Conservation (phyloP, 2,888 invertebrate genomes). For the Nysson spinosus region DNA sequence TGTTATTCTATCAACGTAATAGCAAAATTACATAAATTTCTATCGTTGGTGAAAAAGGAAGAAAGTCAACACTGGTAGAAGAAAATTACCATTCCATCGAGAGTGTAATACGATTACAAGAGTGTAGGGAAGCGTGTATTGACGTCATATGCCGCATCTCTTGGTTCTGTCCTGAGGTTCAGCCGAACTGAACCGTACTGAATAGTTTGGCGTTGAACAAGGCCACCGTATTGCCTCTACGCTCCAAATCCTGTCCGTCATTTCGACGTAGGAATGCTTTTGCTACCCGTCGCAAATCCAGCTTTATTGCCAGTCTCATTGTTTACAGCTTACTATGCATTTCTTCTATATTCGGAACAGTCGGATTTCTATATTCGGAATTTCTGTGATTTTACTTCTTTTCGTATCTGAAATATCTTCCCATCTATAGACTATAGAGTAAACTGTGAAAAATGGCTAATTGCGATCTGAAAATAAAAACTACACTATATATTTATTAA, state of each 20-base stretch:
- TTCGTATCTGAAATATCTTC: no score
- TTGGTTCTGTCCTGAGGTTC: constrained; percentile 24
- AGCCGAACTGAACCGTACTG: constrained; percentile 23
- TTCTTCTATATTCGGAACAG: no score
- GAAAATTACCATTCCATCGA: constrained; percentile 54
- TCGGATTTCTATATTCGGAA: no score
- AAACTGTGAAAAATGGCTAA: no score
- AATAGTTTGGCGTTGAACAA: constrained; percentile 37
- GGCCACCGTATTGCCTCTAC: constrained; percentile 28
- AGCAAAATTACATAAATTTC: not conserved
- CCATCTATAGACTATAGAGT: no score
- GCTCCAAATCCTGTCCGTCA: constrained; percentile 35
- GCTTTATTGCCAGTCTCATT: not conserved
- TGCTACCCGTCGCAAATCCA: constrained; percentile 23
- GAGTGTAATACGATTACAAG: constrained; percentile 61
- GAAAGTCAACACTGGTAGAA: not conserved
- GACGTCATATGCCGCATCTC: constrained; percentile 52
- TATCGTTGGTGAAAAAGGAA: constrained; percentile 1
- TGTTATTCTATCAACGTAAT: not conserved
- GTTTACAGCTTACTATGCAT: constrained; percentile 16
- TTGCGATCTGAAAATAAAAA: no score
- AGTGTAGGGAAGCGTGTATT: constrained; percentile 56
- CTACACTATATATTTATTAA: no score
- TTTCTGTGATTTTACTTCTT: no score
- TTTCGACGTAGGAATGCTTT: constrained; percentile 20